Base-by-base conservation (phyloP, 2,113 vertebrate species). In the Rhadina sibilatrix region DNA sequence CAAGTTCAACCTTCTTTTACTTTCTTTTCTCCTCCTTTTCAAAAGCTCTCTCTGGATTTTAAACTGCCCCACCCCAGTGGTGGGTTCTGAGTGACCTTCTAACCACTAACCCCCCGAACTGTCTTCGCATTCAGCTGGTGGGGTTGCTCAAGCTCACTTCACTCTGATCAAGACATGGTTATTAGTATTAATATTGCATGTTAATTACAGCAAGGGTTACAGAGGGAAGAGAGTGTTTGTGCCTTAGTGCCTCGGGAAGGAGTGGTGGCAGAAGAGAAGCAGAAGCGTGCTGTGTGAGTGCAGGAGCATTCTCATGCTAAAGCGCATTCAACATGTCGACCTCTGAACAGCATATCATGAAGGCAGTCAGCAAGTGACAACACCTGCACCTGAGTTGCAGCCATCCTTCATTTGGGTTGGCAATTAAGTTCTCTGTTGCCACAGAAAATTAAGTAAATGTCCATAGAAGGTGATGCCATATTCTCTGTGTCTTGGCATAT, bases 61-160 rank as follows among this genome's bases (percentile, higher is more conserved):
- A 46, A 76, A 30, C 54, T 84, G 49, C 44, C 47, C 59, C 6
- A 6, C 53, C 64, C 16, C 60, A 33, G 12, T 8, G 19, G 33
- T 68, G 44, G 7, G 10, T 53, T 61, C 52, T 35, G 18, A 15
- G 27, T 12, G 64, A 83, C 70, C 31, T 64, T 86, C 50, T 52
- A 65, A 47, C 66, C 46, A 37, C 24, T 20, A 76, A 52, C 16
- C 15, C 68, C 44, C 25, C 9, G 5, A 65, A 6, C 8, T 56
- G 21, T 37, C 56, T 65, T 66, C n/a, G 33, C 64, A 61, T 75
- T 93, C 94, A 90, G 1, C 87, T 96, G 64, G 66, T 83, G 60
- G 72, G 61, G 74, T 87, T 96, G 68, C 89, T 80, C 78, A 96
- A 97, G 94, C 94, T 98, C 97, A 97, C 95, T 89, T 96, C 47